Evolutionary conservation across 2,797 vertebrate genomes (phyloP).

Genomic region (Megalops cyprinoides): DNA sequence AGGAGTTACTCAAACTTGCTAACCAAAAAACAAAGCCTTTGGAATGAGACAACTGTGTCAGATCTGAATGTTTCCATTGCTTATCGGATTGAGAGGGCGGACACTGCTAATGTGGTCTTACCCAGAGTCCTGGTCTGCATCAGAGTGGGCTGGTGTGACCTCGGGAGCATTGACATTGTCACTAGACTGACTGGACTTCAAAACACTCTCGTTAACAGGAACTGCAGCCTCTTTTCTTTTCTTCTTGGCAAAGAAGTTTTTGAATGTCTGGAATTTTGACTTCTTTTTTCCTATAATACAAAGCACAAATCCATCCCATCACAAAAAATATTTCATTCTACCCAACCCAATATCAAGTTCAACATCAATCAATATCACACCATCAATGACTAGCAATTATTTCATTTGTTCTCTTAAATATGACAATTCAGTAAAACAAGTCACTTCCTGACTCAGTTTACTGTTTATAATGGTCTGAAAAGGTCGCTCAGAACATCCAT

Average conservation of each 20-base stretch:
- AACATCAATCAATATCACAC: neutral
- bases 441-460: no score
- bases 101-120: constrained; percentile 49
- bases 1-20: neutral
- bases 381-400: neutral
- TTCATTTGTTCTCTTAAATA: neutral
- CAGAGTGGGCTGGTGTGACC: constrained; percentile 58
- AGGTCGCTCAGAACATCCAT: no score
- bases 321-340: neutral
- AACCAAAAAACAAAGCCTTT: neutral
- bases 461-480: no score
- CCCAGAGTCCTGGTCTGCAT: constrained; percentile 71
- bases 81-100: neutral
- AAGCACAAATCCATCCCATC: neutral
- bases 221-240: constrained; percentile 79
- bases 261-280: constrained; percentile 91
- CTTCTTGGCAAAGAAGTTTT: constrained; percentile 89
- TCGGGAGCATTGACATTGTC: constrained; percentile 72
- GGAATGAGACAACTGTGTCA: neutral
- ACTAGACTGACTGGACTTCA: constrained; percentile 80
- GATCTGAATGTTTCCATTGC: no score
- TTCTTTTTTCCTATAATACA: constrained; percentile 86
- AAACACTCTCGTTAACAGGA: constrained; percentile 53
- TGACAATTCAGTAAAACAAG: no score
- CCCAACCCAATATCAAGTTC: neutral